Conservation (phyloP, 1,140 invertebrate genomes). For the Drosophila cardini region DNA sequence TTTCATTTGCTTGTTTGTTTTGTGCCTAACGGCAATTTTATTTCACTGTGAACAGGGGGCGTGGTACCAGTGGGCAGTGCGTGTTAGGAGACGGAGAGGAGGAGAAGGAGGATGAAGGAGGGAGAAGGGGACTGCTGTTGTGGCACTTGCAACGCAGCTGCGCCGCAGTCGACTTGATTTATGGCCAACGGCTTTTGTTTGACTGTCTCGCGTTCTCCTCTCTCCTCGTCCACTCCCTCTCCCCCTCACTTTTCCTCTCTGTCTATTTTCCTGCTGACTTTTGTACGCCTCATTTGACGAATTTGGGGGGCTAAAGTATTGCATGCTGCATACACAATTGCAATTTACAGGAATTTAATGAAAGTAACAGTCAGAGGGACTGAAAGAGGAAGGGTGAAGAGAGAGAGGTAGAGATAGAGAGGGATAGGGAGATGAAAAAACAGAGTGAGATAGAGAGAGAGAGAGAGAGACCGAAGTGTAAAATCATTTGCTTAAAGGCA, state of each 20-base stretch:
- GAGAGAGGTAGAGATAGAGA: neutral
- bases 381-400: neutral
- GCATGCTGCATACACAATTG: neutral
- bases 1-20: slow-evolving; percentile 52
- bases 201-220: neutral
- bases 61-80: neutral
- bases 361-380: neutral
- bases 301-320: neutral
- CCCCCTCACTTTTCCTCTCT: neutral
- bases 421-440: neutral
- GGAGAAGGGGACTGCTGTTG: neutral
- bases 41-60: slow-evolving; percentile 28
- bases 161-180: slow-evolving; percentile 51
- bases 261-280: neutral
- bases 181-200: slow-evolving; percentile 45
- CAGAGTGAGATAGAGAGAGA: neutral
- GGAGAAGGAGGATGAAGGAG: neutral
- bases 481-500: neutral
- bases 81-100: neutral
- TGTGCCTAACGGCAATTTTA: slow-evolving; percentile 46
- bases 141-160: slow-evolving; percentile 15
- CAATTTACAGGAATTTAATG: slow-evolving; percentile 21
- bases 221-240: neutral
- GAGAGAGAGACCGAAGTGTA: neutral
- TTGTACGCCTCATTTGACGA: neutral